Conservation (phyloP, 2,797 vertebrate species). For the Antennarius maculatus region DNA sequence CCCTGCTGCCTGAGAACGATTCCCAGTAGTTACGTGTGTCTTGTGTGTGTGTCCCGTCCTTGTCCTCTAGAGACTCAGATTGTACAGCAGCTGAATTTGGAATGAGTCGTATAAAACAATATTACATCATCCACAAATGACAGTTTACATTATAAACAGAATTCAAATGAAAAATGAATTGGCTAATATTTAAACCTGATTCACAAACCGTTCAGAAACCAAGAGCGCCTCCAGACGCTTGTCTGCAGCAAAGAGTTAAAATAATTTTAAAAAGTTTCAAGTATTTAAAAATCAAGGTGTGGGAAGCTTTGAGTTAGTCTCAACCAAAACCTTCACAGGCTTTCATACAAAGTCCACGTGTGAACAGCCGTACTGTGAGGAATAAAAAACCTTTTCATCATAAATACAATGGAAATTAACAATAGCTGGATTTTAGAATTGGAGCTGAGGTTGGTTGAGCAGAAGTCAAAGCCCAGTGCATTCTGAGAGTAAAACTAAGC, state of each 20-base stretch:
- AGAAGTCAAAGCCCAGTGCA: constrained; percentile 42
- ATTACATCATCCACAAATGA: not conserved
- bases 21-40: constrained; percentile 68
- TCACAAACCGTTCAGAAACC: not conserved
- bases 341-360: not conserved
- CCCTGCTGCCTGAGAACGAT: constrained; percentile 52
- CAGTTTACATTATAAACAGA: not conserved
- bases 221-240: not conserved
- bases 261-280: not conserved
- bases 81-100: constrained; percentile 5
- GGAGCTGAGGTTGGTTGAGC: constrained; percentile 15
- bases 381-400: not conserved
- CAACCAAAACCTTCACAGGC: not conserved
- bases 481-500: constrained; percentile 65
- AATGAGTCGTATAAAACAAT: not conserved
- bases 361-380: not conserved
- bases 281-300: constrained; percentile 5
- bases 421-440: no score
- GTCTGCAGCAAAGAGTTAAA: not conserved
- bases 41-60: constrained; percentile 19
- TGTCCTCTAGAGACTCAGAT: constrained; percentile 16
- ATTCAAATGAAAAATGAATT: not conserved
- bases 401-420: not conserved
- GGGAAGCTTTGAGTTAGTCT: constrained; percentile 21
- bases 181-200: not conserved